Evolutionary conservation across 2,113 vertebrate species (phyloP), one percentile per base, ranked within the genome.

Genomic region (Poeciliopsis occidentalis): DNA sequence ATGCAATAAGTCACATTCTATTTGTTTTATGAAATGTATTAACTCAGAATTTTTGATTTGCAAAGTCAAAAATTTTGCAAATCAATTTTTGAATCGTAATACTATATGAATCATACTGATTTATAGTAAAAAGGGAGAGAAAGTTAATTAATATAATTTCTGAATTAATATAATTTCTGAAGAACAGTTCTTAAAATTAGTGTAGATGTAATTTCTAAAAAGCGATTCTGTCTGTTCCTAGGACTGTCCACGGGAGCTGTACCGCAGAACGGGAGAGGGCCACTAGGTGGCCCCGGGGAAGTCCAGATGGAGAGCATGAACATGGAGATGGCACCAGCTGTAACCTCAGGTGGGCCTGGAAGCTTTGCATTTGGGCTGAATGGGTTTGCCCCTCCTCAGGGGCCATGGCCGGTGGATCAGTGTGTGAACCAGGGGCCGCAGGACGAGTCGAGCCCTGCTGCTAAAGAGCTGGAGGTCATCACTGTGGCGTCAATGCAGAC

Each of bases 401-500:
- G 82, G 76, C 77, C 54, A 3, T 91, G 94, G 92, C 80, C 93
- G 82, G 93, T 95, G 95, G 96, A 98, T 94, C 93, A 91, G 83
- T 93, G 94, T 86, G 87, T 93, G 92, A 92, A 94, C 95, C 94
- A 93, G 84, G 93, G 85, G 63, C 76, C 60, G 22, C 84, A 60
- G 76, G 78, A 85, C 39, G 75, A 78, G 70, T 83, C 61, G 4
- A 79, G 85, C 89, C 90, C 95, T 75, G 93, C 95, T 83, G 92
- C 95, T 78, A 96, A 94, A 95, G 96, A 98, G 92, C 94, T 96
- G 95, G 97, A 99, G 92, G 96, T 97, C 94, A 97, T 97, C 93
- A 98, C 96, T 73, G 96, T 98, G 92, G 96, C 97, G 24, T 95
- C 97, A 84, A 97, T 99, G 97, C 98, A 99, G 85, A 98, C 97